Base-by-base conservation (phyloP, 2,888 invertebrate genomes). In the Limenitis arthemis region DNA sequence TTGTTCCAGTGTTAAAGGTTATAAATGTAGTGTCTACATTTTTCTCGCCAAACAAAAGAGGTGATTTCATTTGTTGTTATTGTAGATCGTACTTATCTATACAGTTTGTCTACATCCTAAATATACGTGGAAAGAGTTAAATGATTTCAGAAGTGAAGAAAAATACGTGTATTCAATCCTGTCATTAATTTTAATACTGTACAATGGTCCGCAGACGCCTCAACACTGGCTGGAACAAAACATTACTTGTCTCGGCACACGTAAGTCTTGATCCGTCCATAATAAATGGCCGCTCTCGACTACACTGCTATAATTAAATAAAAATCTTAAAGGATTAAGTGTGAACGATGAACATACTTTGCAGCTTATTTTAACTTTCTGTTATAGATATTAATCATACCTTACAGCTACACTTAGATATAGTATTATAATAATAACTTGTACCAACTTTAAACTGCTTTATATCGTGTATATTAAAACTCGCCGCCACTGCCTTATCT, bases 1-100 rank as follows among this genome's bases (percentile, higher is more conserved):
- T 66, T 63, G 60, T 60, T 64, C 63, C 67, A 58, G 62, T 68
- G 64, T 67, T 71, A 77, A 75, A 79, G 78, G 75, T 81, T 77
- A 77, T 75, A 8, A 74, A 63, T 69, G 32, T 50, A 8, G 9
- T 12, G 8, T 30, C 30, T 12, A 30, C n/a, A 40, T 40, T 34
- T 39, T 39, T 30, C 34, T 41, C 38, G 11, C n/a, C 34, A 20
- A 44, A 51, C 31, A 12, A 47, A 38, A 47, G 12, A 28, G 31
- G 32, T 31, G 39, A 39, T 4, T n/a, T 8, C 11, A 39, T 40
- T 40, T 30, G 11, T 41, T 37, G 36, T 8, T 6, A 37, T 11
- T 37, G 11, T 6, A 4, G 6, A 11, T 6, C n/a, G n/a, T 37
- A 37, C 36, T 11, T 37, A 6, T 11, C 6, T 37, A 37, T 37